These are phyloP conservation scores for Sebastes nivosus DNA, from an alignment of 2,797 vertebrate genomes.

Conservation along the genomic window DNA sequence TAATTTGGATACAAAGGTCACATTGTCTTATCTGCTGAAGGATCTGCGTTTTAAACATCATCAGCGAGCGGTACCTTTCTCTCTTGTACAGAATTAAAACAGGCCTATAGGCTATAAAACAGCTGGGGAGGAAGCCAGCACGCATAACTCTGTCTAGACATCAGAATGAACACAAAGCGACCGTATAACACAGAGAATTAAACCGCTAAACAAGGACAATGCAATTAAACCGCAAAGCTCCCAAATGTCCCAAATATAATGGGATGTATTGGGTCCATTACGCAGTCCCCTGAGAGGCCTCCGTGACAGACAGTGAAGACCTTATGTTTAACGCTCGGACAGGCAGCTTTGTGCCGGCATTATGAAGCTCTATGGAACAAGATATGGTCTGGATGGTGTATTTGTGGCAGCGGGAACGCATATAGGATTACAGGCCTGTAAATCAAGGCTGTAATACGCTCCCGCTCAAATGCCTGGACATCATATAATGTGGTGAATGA, in stretches of 20 bases:
- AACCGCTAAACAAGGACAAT: slow-evolving; percentile 21
- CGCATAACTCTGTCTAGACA: slow-evolving; percentile 69
- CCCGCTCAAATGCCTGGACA: slow-evolving; percentile 26
- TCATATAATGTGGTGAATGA: slow-evolving; percentile 64
- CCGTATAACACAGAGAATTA: slow-evolving; percentile 7
- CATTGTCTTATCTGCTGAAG: slow-evolving; percentile 42
- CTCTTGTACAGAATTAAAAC: slow-evolving; percentile 20
- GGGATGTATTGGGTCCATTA: slow-evolving; percentile 4
- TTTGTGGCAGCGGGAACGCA: slow-evolving; percentile 29
- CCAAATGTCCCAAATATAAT: not conserved
- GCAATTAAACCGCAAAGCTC: slow-evolving; percentile 4
- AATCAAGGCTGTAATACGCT: slow-evolving; percentile 63
- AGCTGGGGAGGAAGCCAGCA: slow-evolving; percentile 23
- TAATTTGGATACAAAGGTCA: slow-evolving; percentile 67
- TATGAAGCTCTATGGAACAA: slow-evolving; percentile 60
- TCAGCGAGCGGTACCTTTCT: not conserved
- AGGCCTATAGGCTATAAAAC: slow-evolving; percentile 39
- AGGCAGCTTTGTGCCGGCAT: slow-evolving; percentile 58
- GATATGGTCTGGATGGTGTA: slow-evolving; percentile 47
- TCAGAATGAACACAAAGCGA: slow-evolving; percentile 49
- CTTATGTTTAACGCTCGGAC: slow-evolving; percentile 47
- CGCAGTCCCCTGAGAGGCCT: slow-evolving; percentile 8
- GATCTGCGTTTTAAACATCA: not conserved
- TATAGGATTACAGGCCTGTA: slow-evolving; percentile 64
- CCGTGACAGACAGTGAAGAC: slow-evolving; percentile 25